Base-by-base conservation (phyloP, 2,797 vertebrate species). In the Streptopelia turtur region DNA sequence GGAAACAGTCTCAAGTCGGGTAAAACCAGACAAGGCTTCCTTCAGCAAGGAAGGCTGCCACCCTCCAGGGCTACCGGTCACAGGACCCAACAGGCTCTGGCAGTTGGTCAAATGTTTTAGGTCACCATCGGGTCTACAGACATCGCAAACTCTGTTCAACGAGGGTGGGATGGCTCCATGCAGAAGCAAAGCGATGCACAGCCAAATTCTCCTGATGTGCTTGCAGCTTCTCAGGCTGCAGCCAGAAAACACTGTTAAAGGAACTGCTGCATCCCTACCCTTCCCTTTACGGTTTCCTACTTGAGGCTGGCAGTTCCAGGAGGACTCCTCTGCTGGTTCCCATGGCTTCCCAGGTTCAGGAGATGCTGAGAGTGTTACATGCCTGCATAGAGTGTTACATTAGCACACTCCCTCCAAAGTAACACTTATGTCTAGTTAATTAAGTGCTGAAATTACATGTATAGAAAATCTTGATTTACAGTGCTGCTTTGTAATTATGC, bases 71-170 rank as follows among this genome's bases (percentile, higher is more conserved):
- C 45, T 30, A 61, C 13, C 2, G 2, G 47, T 33, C 41, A 35
- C 69, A 81, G 52, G 45, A 52, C 21, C 11, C 81, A 47, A 53
- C 15, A 66, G 59, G 31, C 35, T 50, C 59, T 33, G 53, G 75
- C 68, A 57, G 30, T 11, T 1, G 0, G 16, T 35, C 37, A 52
- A 68, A 45, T 30, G 24, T 39, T 78, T 64, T 35, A 65, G 28
- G 27, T 63, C 69, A 80, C 69, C 64, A 56, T n/a, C 68, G 50
- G 56, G 37, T 55, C 78, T 87, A 68, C n/a, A 59, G 66, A 37
- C 7, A 0, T 31, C 0, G 4, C 45, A 53, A 59, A 57, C 45
- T 33, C 50, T 4, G 0, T 31, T 55, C 52, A 50, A 10, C 0
- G 1, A 77, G 27, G 52, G 31, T 45, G 47, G 45, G 59, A 77